A percentile compares a stretch with the other conserved stretches of the same genome.
Evolutionary conservation across 37 sponge, comb jelly and placozoan species (phyloP).

Genomic region (Halichondria panicea): DNA sequence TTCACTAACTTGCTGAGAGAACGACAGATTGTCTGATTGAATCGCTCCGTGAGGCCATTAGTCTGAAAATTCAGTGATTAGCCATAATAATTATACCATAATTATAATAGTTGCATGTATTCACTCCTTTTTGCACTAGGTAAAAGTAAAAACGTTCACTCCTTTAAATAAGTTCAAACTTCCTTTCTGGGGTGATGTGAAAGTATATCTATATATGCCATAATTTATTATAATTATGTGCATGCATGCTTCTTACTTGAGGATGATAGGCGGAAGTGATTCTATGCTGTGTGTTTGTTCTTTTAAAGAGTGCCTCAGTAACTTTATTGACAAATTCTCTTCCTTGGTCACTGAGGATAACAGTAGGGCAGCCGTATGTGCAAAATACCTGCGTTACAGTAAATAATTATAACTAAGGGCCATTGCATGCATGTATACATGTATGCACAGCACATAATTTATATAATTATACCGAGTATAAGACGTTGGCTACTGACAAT

Average conservation of each 20-base stretch:
- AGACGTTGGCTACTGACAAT: too few species aligned
- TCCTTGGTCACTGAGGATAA: constrained; percentile 33
- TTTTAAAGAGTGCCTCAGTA: constrained; percentile 10
- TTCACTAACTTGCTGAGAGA: constrained; percentile 30
- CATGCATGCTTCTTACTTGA: constrained; percentile 17
- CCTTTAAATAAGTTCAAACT: too few species aligned
- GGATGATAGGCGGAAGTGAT: constrained; percentile 38
- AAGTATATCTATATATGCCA: neutral
- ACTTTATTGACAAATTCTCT: constrained; percentile 47
- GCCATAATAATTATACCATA: neutral
- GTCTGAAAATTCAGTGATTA: too few species aligned
- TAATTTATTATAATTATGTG: neutral
- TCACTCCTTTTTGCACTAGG: too few species aligned
- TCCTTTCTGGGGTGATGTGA: neutral
- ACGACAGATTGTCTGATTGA: constrained; percentile 27
- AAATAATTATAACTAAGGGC: too few species aligned
- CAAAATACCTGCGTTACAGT: constrained; percentile 8
- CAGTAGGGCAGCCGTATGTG: constrained; percentile 22
- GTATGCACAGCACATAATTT: neutral
- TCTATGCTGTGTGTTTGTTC: constrained; percentile 19
- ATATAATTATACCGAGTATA: constrained; percentile 5
- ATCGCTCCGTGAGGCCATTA: constrained; percentile 45
- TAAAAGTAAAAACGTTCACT: too few species aligned
- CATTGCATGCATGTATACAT: neutral
- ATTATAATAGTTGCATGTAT: neutral